phyloP scores from a whole-genome alignment of 2,888 invertebrate species.

The Eupeodes luniger region DNA sequence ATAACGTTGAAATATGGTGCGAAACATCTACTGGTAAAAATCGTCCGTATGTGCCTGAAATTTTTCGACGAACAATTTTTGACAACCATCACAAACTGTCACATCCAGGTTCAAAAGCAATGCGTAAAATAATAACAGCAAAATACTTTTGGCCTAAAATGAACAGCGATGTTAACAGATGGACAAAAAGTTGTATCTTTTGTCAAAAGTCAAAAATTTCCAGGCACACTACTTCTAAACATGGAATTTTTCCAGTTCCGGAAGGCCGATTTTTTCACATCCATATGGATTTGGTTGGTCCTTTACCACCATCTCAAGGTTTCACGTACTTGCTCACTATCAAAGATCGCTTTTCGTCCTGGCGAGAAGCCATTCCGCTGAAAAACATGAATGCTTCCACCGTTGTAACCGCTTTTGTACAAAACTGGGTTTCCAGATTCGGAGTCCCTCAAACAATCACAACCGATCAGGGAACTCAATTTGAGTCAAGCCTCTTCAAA shows the following conservation, averaged over 20 bases:
- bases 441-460: slow-evolving; percentile 52
- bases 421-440: slow-evolving; percentile 51
- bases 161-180: too few species aligned
- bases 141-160: too few species aligned
- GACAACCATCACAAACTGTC: slow-evolving; percentile 5
- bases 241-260: too few species aligned
- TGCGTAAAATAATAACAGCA: too few species aligned
- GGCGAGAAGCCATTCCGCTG: slow-evolving; percentile 51
- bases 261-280: slow-evolving; percentile 17
- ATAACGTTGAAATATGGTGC: neutral
- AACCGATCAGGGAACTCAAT: slow-evolving; percentile 54
- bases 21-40: neutral
- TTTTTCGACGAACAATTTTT: slow-evolving; percentile 35
- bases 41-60: slow-evolving; percentile 22
- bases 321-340: slow-evolving; percentile 41
- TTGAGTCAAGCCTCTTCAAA: slow-evolving; percentile 45
- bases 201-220: too few species aligned
- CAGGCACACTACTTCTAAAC: too few species aligned
- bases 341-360: slow-evolving; percentile 49
- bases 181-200: too few species aligned
- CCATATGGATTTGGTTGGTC: slow-evolving; percentile 77
- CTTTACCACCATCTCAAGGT: slow-evolving; percentile 28
- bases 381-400: slow-evolving; percentile 40
- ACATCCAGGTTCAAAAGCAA: too few species aligned
- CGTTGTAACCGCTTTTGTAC: slow-evolving; percentile 34